Evolutionary conservation across 2,888 invertebrate genomes (phyloP).

Genomic region (Spicauda simplicius): DNA sequence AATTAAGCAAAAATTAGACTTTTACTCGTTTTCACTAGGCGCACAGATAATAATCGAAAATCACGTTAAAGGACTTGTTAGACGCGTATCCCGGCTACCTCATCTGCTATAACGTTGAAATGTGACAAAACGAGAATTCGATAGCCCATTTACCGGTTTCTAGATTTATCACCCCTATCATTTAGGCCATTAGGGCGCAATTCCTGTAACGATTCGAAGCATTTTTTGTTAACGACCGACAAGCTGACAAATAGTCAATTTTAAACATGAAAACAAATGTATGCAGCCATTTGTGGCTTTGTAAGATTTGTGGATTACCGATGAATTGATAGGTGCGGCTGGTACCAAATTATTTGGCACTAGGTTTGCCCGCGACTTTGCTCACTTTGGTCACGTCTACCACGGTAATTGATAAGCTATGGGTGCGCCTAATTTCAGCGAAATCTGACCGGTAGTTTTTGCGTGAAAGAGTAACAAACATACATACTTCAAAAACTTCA

Average conservation of each 20-base stretch:
- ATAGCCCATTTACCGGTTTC: conserved; percentile 22
- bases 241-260: conserved; percentile 25
- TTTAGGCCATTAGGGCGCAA: conserved; percentile 19
- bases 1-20: too few species aligned
- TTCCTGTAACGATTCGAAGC: conserved; percentile 8
- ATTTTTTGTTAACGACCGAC: conserved; percentile 23
- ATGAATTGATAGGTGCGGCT: too few species aligned
- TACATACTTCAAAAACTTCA: too few species aligned
- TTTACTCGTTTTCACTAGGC: too few species aligned
- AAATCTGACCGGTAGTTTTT: too few species aligned
- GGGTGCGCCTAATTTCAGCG: too few species aligned
- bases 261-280: conserved; percentile 12
- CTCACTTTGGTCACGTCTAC: too few species aligned
- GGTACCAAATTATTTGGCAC: too few species aligned
- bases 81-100: background rate
- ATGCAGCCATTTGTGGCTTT: conserved; percentile 1
- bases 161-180: conserved; percentile 29
- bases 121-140: conserved; percentile 31
- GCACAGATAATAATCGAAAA: too few species aligned
- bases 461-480: too few species aligned
- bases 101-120: conserved; percentile 26
- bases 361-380: too few species aligned
- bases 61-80: background rate
- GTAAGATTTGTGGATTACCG: conserved; percentile 2
- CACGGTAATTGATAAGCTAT: too few species aligned